These are phyloP conservation scores for Ophioninae sp. DNA, from an alignment of 2,888 invertebrate species.

Conservation along the genomic window DNA sequence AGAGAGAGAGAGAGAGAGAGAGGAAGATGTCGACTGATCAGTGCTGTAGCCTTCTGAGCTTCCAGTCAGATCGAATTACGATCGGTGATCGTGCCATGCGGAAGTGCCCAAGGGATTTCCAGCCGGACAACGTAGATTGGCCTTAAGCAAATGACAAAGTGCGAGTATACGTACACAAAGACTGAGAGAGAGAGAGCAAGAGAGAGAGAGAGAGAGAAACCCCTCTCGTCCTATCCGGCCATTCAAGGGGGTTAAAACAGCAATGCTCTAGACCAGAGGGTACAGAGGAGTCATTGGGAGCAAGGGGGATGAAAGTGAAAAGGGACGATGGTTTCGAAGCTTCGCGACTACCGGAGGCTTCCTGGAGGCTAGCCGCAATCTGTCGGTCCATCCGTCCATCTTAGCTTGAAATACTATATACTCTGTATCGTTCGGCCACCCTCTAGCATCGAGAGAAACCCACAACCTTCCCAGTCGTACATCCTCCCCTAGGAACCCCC, in stretches of 20 bases:
- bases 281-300: slow-evolving; percentile 14
- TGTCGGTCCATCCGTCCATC: slow-evolving; percentile 73
- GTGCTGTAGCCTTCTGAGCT: slow-evolving; percentile 57
- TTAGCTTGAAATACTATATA: slow-evolving; percentile 52
- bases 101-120: slow-evolving; percentile 68
- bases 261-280: slow-evolving; percentile 22
- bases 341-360: slow-evolving; percentile 68
- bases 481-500: not conserved
- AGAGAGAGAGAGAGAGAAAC: slow-evolving; percentile 39
- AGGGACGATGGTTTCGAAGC: slow-evolving; percentile 38
- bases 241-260: slow-evolving; percentile 53
- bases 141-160: slow-evolving; percentile 79
- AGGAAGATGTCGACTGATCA: slow-evolving; percentile 58
- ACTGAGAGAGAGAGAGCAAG: slow-evolving; percentile 18
- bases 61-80: slow-evolving; percentile 76
- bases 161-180: slow-evolving; percentile 63
- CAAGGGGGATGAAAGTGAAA: slow-evolving; percentile 53
- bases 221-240: slow-evolving; percentile 12
- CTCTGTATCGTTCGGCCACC: slow-evolving; percentile 33
- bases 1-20: slow-evolving; percentile 29
- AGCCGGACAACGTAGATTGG: slow-evolving; percentile 72
- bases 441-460: slow-evolving; percentile 60
- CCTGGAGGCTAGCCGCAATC: slow-evolving; percentile 78
- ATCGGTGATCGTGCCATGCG: slow-evolving; percentile 72
- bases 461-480: not conserved